A percentile compares a stretch with the other conserved stretches of the same genome.
Conservation (phyloP, 2,888 invertebrate genomes). For the Endotricha flammealis region DNA sequence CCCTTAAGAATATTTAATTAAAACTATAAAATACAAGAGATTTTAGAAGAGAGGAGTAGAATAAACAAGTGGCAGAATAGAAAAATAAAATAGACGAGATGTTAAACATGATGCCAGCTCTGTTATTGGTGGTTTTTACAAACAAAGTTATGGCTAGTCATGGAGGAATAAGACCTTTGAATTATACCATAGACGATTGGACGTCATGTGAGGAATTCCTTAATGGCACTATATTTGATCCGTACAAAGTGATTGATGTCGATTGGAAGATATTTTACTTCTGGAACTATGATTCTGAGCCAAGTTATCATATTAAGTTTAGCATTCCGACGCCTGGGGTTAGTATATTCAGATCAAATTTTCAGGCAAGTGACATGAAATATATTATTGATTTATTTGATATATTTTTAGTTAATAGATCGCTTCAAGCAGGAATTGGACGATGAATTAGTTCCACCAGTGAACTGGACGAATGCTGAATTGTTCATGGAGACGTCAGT, state of each 20-base stretch:
- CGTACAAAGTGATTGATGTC: slow-evolving; percentile 31
- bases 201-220: slow-evolving; percentile 49
- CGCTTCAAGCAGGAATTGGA: slow-evolving; percentile 39
- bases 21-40: too few relatives aligned
- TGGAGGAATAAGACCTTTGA: background rate
- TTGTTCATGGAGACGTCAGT: slow-evolving; percentile 50
- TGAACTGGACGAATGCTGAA: slow-evolving; percentile 43
- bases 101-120: too few relatives aligned
- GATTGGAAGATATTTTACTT: slow-evolving; percentile 57
- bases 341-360: slow-evolving; percentile 15
- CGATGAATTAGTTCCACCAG: slow-evolving; percentile 25
- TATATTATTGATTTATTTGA: too few relatives aligned
- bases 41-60: too few relatives aligned
- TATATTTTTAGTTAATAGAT: slow-evolving; percentile 41
- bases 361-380: background rate
- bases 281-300: slow-evolving; percentile 37
- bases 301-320: slow-evolving; percentile 39
- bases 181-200: slow-evolving; percentile 27
- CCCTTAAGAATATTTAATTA: too few relatives aligned
- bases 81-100: too few relatives aligned
- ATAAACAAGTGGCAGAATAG: too few relatives aligned
- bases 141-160: too few relatives aligned
- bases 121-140: too few relatives aligned
- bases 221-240: slow-evolving; percentile 32
- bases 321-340: slow-evolving; percentile 36